Evolutionary conservation across 2,888 invertebrate genomes (phyloP).

Genomic region (Graphium colonna): DNA sequence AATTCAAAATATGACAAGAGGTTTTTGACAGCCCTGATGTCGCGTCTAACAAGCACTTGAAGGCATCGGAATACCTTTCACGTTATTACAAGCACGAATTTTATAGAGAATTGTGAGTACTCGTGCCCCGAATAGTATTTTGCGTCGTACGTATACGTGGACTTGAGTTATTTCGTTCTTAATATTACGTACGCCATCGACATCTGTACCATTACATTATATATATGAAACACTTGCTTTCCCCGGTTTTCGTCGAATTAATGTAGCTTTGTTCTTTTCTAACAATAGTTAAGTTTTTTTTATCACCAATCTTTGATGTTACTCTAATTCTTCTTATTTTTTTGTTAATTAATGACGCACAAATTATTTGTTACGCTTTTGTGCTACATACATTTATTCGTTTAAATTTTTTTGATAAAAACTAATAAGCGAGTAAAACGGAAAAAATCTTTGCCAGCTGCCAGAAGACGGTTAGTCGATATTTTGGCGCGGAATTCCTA

Average conservation of each 20-base stretch:
- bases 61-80: conserved; percentile 49
- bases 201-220: conserved; percentile 1
- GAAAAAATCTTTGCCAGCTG: conserved; percentile 49
- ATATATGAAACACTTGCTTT: no score
- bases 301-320: conserved; percentile 9
- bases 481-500: conserved; percentile 65
- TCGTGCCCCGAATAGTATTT: conserved; percentile 42
- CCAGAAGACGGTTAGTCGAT: conserved; percentile 47
- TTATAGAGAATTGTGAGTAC: conserved; percentile 40
- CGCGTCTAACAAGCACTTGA: conserved; percentile 42
- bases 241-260: no score
- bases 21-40: conserved; percentile 19
- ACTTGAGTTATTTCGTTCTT: conserved; percentile 19
- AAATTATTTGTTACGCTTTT: no score
- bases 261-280: no score
- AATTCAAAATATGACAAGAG: not conserved
- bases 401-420: no score
- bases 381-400: no score
- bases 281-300: no score
- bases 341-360: no score
- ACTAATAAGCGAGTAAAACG: conserved; percentile 6
- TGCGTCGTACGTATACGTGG: conserved; percentile 27
- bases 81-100: conserved; percentile 57
- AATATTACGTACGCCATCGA: not conserved
- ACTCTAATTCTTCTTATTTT: no score